A percentile compares a stretch with the other conserved stretches of the same genome.
These are phyloP conservation scores for Hydrotaea cyrtoneurina DNA, from an alignment of 2,888 invertebrate species.

Conservation along the genomic window DNA sequence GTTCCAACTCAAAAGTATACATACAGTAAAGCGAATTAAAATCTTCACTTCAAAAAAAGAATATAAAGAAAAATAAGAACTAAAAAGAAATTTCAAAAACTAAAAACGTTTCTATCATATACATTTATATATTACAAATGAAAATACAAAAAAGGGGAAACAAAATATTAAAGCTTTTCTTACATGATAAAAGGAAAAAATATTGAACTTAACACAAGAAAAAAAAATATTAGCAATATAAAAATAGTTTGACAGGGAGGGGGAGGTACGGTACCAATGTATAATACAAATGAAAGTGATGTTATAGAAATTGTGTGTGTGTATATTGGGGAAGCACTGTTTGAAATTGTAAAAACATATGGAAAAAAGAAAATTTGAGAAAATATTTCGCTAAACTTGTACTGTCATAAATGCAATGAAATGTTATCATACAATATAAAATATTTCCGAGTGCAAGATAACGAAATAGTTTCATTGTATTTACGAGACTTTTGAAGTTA, in stretches of 20 bases:
- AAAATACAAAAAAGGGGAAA: not conserved
- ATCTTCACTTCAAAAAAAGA: conserved; percentile 34
- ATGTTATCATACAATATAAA: too few relatives aligned
- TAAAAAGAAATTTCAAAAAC: conserved; percentile 37
- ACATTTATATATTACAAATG: conserved; percentile 14
- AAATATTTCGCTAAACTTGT: too few relatives aligned
- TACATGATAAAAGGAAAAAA: conserved; percentile 40
- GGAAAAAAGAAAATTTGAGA: not conserved
- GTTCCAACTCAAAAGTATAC: conserved; percentile 8
- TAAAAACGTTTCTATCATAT: not conserved
- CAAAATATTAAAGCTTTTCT: conserved; percentile 60
- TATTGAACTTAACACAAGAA: not conserved
- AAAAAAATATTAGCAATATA: conserved; percentile 16
- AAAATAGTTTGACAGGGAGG: too few relatives aligned
- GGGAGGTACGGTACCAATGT: conserved; percentile 43
- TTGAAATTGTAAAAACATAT: conserved; percentile 41
- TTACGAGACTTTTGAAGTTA: too few relatives aligned
- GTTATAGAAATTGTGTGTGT: conserved; percentile 20
- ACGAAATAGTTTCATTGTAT: too few relatives aligned
- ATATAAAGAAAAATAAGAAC: conserved; percentile 46
- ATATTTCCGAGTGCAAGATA: too few relatives aligned
- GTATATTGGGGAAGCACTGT: conserved; percentile 61
- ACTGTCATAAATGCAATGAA: too few relatives aligned
- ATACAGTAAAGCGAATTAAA: conserved; percentile 22
- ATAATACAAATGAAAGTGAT: conserved; percentile 66